These are phyloP conservation scores for Anastatus disparis DNA, from an alignment of 1,140 invertebrate species.

Conservation along the genomic window DNA sequence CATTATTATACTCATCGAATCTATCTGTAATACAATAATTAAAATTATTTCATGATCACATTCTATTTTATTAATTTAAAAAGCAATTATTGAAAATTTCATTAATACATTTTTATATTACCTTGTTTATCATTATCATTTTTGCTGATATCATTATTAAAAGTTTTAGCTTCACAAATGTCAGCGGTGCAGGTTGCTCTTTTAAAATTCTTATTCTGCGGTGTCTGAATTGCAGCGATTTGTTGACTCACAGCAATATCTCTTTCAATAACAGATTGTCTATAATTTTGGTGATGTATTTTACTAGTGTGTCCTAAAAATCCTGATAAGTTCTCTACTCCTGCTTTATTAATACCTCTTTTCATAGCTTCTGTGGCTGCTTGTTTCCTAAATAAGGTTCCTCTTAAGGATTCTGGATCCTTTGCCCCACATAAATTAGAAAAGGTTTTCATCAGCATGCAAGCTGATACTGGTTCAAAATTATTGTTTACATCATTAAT, in stretches of 20 bases:
- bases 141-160: no score
- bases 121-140: no score
- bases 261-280: constrained; percentile 5
- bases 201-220: no score
- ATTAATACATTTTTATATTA: no score
- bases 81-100: no score
- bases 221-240: no score
- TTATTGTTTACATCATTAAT: background rate
- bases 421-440: constrained; percentile 10
- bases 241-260: background rate
- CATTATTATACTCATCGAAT: no score
- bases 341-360: background rate
- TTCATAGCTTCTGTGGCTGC: constrained; percentile 1
- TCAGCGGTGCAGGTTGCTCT: no score
- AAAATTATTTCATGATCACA: no score
- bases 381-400: constrained; percentile 18
- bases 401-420: background rate
- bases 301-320: background rate
- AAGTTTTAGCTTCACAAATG: no score
- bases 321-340: background rate
- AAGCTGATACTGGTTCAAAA: background rate
- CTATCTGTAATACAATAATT: no score
- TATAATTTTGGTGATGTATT: constrained; percentile 18
- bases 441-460: background rate
- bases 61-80: no score